Evolutionary conservation across 2,113 vertebrate genomes (phyloP), one percentile per base, ranked within the genome.

Genomic region (Neoarius graeffei): DNA sequence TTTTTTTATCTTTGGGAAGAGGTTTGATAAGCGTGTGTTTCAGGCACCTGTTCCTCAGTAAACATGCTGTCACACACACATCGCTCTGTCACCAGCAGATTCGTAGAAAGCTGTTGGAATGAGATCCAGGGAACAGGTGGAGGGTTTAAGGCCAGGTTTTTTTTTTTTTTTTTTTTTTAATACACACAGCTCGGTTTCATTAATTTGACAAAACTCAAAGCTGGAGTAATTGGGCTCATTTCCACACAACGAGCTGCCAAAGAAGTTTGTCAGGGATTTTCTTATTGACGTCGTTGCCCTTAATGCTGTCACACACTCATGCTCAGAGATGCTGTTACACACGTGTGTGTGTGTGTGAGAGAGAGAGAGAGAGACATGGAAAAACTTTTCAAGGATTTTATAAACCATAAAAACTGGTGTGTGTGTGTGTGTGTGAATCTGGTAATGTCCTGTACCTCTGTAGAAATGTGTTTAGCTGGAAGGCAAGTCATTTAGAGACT

Each of bases 91-190:
- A 76, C 27, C 60, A 83, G 35, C 67, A 64, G 59, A 60, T 83
- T 76, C 62, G 42, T 76, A 30, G 20, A 83, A 64, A 82, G 57
- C 86, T 83, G 86, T 74, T 87, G 86, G 80, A 81, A 74, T 27
- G 17, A 23, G n/a, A 74, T 87, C 67, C 86, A 83, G 19, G 56
- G 81, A 76, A 87, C 86, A 87, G 86, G 86, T 87, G 86, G 66
- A 83, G 81, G 86, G 35, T 83, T 87, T 74, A 71, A 83, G 67
- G 81, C 66, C 67, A 57, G 74, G 20, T 77, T 83, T 83, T 35
- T 35, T 35, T 35, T n/a, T n/a, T n/a, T n/a, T 87, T 56, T 30
- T 15, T 69, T 27, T 30, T 30, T 71, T 71, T 42, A 23, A 35
- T 35, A 35, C 42, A 50, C 77, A n/a, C 85, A 87, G 20, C 64